Evolutionary conservation across 2,113 vertebrate species (phyloP).

Genomic region (Opisthocomus hoazin): DNA sequence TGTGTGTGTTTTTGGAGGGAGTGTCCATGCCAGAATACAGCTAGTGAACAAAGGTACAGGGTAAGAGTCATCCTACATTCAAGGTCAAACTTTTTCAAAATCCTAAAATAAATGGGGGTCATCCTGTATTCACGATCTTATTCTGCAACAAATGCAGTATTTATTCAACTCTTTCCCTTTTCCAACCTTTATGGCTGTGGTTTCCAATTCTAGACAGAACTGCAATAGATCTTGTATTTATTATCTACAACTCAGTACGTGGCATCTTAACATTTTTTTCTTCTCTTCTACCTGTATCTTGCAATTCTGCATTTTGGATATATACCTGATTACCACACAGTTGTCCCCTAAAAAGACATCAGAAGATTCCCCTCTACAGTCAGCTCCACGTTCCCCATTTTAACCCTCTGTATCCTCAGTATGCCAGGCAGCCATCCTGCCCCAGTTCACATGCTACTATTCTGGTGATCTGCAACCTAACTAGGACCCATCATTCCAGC

Average conservation of each 20-base stretch:
- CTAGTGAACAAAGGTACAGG: not conserved
- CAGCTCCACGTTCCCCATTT: not conserved
- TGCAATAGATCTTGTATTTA: not conserved
- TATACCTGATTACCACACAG: not conserved
- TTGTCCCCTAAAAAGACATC: not conserved
- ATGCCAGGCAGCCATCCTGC: not conserved
- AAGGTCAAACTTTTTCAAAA: not conserved
- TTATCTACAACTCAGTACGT: not conserved
- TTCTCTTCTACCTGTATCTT: not conserved
- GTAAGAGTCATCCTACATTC: not conserved
- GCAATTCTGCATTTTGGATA: not conserved
- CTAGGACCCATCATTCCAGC: not conserved
- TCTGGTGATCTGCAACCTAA: not conserved
- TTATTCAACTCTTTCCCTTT: not conserved
- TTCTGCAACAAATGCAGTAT: not conserved
- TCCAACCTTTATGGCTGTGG: not conserved
- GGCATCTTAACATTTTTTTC: not conserved
- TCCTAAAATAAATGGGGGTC: not conserved
- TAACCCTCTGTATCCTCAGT: not conserved
- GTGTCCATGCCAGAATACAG: not conserved
- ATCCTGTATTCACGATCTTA: not conserved
- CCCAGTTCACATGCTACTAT: not conserved
- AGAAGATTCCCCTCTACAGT: not conserved
- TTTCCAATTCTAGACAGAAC: not conserved
- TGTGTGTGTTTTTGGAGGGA: not conserved